A percentile compares a stretch with the other conserved stretches of the same genome.
phyloP scores from a whole-genome alignment of 2,113 vertebrate genomes.

The Oreochromis tanganicae region DNA sequence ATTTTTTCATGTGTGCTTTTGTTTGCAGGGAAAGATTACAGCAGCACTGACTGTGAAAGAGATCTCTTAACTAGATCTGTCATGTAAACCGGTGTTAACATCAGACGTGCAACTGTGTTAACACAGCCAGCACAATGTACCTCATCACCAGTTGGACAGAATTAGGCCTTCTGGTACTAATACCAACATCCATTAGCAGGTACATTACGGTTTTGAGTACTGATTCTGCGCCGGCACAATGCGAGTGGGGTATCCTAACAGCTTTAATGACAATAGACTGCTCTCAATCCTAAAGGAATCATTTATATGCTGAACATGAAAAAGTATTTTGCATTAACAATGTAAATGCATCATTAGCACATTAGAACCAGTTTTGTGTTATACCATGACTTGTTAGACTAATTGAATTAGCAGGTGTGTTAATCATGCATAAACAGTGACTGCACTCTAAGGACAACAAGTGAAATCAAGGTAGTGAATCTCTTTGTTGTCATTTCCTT shows the following conservation, averaged over 20 bases:
- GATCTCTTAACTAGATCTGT: neutral
- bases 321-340: constrained; percentile 48
- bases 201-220: neutral
- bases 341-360: constrained; percentile 61
- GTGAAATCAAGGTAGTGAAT: constrained; percentile 46
- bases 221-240: neutral
- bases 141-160: neutral
- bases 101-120: neutral
- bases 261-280: constrained; percentile 44
- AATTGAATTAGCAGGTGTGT: constrained; percentile 68
- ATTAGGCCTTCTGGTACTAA: neutral
- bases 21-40: neutral
- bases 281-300: constrained; percentile 38
- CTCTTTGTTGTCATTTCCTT: constrained; percentile 57
- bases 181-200: constrained; percentile 28
- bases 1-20: neutral
- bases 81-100: neutral
- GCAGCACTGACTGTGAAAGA: neutral
- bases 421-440: constrained; percentile 70
- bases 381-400: constrained; percentile 53
- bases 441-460: constrained; percentile 51
- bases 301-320: constrained; percentile 27
- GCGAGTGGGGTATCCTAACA: neutral
- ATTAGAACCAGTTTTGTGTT: constrained; percentile 54
- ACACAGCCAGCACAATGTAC: neutral